Conservation (phyloP, 2,797 vertebrate genomes). For the Siniperca obscura region DNA sequence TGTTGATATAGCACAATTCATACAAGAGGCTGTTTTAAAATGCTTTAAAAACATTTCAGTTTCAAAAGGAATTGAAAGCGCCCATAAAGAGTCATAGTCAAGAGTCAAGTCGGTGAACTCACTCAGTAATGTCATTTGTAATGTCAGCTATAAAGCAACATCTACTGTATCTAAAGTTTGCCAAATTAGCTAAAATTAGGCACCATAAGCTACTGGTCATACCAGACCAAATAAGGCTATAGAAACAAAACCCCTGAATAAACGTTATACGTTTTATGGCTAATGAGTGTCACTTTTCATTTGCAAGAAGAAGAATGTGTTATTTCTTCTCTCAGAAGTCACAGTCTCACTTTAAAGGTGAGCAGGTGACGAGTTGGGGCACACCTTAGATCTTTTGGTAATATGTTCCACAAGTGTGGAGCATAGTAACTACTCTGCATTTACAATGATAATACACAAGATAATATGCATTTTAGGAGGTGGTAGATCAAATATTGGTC, state of each 20-base stretch:
- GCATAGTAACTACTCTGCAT: background rate
- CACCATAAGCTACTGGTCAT: background rate
- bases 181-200: background rate
- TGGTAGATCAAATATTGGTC: slow-evolving; percentile 7
- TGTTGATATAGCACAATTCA: background rate
- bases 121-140: no score
- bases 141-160: background rate
- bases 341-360: background rate
- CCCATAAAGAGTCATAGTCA: background rate
- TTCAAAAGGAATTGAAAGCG: background rate
- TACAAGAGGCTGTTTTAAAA: background rate
- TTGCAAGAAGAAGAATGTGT: background rate
- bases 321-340: background rate
- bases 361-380: background rate
- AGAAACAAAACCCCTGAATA: background rate
- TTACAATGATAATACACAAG: background rate
- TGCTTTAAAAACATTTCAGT: background rate
- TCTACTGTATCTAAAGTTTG: background rate
- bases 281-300: background rate
- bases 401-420: background rate
- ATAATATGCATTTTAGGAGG: slow-evolving; percentile 1
- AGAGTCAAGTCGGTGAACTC: background rate
- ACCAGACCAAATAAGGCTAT: background rate
- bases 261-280: background rate
- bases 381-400: background rate